phyloP scores from a whole-genome alignment of 2,888 invertebrate species.

The Melanchra persicariae region DNA sequence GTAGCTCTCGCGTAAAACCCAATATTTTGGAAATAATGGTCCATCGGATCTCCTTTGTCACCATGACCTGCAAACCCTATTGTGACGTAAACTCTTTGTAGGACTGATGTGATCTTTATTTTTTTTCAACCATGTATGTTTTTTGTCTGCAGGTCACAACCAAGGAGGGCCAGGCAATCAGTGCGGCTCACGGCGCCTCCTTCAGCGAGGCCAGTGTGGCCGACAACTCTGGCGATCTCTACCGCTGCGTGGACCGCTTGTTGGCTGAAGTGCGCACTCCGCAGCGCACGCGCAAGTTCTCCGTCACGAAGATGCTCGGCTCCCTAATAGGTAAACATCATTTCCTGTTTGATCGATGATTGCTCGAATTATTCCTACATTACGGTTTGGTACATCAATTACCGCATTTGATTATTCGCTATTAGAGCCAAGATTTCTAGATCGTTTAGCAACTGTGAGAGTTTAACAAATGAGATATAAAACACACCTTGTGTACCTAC shows the following conservation, averaged over 20 bases:
- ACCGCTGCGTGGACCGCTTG: slow-evolving; percentile 93
- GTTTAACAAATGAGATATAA: too few relatives aligned
- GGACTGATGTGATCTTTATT: not conserved
- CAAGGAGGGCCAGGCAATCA: slow-evolving; percentile 93
- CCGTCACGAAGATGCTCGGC: slow-evolving; percentile 95
- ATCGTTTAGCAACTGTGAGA: not conserved
- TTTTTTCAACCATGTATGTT: slow-evolving; percentile 13
- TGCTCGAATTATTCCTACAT: not conserved
- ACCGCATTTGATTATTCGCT: slow-evolving; percentile 4
- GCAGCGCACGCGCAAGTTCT: slow-evolving; percentile 93
- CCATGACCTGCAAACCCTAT: slow-evolving; percentile 7
- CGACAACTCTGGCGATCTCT: slow-evolving; percentile 94
- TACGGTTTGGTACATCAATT: slow-evolving; percentile 1
- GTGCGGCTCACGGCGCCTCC: slow-evolving; percentile 92
- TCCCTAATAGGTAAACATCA: slow-evolving; percentile 91
- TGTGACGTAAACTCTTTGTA: not conserved
- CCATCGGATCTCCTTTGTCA: not conserved
- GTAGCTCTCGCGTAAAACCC: not conserved
- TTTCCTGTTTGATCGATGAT: slow-evolving; percentile 6
- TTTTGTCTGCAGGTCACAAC: slow-evolving; percentile 91
- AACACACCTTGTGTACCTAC: too few relatives aligned
- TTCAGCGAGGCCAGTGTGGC: slow-evolving; percentile 96
- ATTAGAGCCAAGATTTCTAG: not conserved
- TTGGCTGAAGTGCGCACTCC: slow-evolving; percentile 92
- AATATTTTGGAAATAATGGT: not conserved